Conservation (phyloP, 2,797 vertebrate species). For the Pseudopleuronectes americanus region DNA sequence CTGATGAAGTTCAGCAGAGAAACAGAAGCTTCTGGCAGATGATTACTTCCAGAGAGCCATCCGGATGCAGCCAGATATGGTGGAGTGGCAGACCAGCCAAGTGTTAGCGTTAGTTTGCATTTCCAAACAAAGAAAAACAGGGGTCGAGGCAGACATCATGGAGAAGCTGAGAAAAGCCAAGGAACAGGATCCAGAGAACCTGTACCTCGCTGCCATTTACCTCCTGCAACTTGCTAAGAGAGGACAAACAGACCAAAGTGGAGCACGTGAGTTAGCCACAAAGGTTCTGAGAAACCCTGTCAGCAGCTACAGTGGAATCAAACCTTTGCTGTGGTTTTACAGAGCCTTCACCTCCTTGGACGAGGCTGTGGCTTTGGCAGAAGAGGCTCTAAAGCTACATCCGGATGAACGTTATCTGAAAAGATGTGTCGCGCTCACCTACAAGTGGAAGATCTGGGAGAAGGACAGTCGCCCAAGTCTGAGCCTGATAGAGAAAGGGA, state of each 20-base stretch:
- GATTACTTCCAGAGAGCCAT: conserved; percentile 62
- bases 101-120: conserved; percentile 4
- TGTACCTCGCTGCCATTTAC: conserved; percentile 39
- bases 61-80: conserved; percentile 55
- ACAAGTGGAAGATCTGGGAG: conserved; percentile 50
- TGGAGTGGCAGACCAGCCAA: conserved; percentile 59
- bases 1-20: too few relatives aligned
- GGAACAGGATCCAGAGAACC: conserved; percentile 61
- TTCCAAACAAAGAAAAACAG: neutral
- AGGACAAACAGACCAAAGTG: conserved; percentile 5
- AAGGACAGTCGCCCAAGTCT: neutral
- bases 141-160: neutral
- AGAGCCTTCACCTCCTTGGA: neutral
- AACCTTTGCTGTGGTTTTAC: conserved; percentile 38
- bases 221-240: conserved; percentile 9
- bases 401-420: conserved; percentile 64
- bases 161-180: conserved; percentile 41
- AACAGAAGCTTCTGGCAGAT: conserved; percentile 4
- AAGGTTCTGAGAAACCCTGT: conserved; percentile 49
- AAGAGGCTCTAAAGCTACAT: conserved; percentile 47
- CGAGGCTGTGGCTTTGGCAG: conserved; percentile 55
- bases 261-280: conserved; percentile 32
- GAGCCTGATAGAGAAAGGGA: conserved; percentile 22
- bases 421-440: conserved; percentile 41
- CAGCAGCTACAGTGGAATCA: conserved; percentile 62